Conservation (phyloP, 2,113 vertebrate species). For the Laticauda colubrina region DNA sequence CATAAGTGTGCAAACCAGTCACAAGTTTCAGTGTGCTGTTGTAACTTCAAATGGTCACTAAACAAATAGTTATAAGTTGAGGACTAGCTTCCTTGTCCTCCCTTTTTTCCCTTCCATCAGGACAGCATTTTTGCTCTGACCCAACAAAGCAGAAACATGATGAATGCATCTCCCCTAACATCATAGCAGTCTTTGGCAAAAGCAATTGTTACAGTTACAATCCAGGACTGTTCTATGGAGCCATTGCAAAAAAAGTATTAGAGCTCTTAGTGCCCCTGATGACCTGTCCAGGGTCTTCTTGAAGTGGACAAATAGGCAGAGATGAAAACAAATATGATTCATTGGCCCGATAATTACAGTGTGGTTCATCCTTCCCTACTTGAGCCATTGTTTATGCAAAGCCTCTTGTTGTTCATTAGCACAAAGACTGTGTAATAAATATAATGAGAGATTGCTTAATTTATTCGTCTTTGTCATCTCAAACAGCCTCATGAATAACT, state of each 20-base stretch:
- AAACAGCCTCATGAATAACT: constrained; percentile 74
- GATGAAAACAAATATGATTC: constrained; percentile 51
- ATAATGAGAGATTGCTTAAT: constrained; percentile 73
- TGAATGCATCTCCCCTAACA: not conserved
- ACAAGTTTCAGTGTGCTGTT: not conserved
- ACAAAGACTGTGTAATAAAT: constrained; percentile 76
- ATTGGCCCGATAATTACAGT: constrained; percentile 64
- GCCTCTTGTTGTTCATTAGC: constrained; percentile 78
- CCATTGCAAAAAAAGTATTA: constrained; percentile 35
- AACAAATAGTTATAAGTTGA: not conserved
- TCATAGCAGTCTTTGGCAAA: not conserved
- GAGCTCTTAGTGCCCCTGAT: constrained; percentile 52
- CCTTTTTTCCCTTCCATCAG: not conserved
- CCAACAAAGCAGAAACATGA: not conserved
- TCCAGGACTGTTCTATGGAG: not conserved
- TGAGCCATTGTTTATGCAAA: constrained; percentile 69
- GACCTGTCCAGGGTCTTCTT: constrained; percentile 47
- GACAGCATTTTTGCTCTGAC: not conserved
- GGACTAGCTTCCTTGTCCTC: not conserved
- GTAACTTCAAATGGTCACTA: not conserved
- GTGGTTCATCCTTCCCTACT: constrained; percentile 60
- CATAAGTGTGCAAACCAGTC: not conserved
- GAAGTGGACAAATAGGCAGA: constrained; percentile 38
- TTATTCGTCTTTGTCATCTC: constrained; percentile 77
- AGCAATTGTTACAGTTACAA: not conserved